phyloP scores from a whole-genome alignment of 2,797 vertebrate species.

The Mallotus villosus region DNA sequence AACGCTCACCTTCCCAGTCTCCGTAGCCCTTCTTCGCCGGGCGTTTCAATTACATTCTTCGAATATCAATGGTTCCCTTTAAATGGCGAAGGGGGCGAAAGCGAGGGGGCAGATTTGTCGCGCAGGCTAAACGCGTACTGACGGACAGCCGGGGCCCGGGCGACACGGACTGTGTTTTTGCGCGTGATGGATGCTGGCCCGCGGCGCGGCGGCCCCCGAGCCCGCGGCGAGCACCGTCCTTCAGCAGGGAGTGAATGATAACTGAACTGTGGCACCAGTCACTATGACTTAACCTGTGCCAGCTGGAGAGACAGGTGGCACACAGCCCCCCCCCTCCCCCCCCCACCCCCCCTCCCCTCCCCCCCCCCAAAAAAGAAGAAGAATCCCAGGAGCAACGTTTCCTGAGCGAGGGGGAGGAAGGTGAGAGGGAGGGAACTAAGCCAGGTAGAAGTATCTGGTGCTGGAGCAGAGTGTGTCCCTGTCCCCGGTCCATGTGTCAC shows the following conservation, averaged over 20 bases:
- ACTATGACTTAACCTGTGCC: slow-evolving; percentile 51
- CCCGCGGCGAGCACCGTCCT: slow-evolving; percentile 51
- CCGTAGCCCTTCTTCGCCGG: slow-evolving; percentile 38
- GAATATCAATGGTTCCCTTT: slow-evolving; percentile 47
- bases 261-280: slow-evolving; percentile 46
- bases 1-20: slow-evolving; percentile 18
- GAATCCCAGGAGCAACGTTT: slow-evolving; percentile 28
- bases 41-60: slow-evolving; percentile 35
- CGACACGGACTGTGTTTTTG: slow-evolving; percentile 51
- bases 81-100: background rate
- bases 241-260: slow-evolving; percentile 57
- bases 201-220: slow-evolving; percentile 47
- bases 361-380: slow-evolving; percentile 6
- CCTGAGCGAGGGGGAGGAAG: slow-evolving; percentile 11
- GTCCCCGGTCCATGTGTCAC: slow-evolving; percentile 8
- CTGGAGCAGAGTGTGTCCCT: background rate
- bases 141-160: slow-evolving; percentile 46
- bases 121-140: slow-evolving; percentile 54
- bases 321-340: slow-evolving; percentile 1
- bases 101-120: background rate
- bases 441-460: background rate
- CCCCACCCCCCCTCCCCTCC: too few relatives aligned
- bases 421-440: background rate
- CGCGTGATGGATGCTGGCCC: slow-evolving; percentile 52
- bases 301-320: slow-evolving; percentile 66